Evolutionary conservation across 2,797 vertebrate species (phyloP).

Genomic region (Coccyzus lansbergi): DNA sequence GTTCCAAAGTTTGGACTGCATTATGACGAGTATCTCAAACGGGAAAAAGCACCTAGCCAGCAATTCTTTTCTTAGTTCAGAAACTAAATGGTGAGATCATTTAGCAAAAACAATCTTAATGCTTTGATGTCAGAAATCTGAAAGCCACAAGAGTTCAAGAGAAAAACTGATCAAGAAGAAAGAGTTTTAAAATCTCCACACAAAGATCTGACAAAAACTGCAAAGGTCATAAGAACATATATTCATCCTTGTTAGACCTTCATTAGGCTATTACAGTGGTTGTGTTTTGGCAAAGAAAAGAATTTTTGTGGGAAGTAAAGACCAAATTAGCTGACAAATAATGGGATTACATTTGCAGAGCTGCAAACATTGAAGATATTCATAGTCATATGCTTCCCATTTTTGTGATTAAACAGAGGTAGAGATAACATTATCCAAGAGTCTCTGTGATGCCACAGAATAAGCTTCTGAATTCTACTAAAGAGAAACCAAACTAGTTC

Average conservation of each 20-base stretch:
- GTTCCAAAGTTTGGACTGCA: background rate
- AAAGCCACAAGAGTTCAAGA: background rate
- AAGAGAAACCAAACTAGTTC: background rate
- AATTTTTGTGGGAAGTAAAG: background rate
- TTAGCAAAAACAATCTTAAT: background rate
- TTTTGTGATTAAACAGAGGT: background rate
- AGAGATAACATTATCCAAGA: background rate
- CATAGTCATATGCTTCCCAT: background rate
- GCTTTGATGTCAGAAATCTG: conserved; percentile 6
- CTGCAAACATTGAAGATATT: background rate
- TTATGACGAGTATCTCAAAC: background rate
- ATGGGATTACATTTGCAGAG: background rate
- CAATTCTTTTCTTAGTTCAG: background rate
- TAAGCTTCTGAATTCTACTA: background rate
- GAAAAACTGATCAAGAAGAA: conserved; percentile 5
- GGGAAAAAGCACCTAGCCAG: background rate
- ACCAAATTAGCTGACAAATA: background rate
- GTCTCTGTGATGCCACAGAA: background rate
- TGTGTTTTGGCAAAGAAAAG: background rate
- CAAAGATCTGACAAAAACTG: background rate
- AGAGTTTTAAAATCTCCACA: background rate
- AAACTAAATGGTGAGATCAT: background rate
- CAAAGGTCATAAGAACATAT: background rate
- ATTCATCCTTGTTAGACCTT: background rate
- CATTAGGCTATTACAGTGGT: background rate